A percentile compares a stretch with the other conserved stretches of the same genome.
phyloP scores from a whole-genome alignment of 2,797 vertebrate species.

The Tolypeutes matacus region DNA sequence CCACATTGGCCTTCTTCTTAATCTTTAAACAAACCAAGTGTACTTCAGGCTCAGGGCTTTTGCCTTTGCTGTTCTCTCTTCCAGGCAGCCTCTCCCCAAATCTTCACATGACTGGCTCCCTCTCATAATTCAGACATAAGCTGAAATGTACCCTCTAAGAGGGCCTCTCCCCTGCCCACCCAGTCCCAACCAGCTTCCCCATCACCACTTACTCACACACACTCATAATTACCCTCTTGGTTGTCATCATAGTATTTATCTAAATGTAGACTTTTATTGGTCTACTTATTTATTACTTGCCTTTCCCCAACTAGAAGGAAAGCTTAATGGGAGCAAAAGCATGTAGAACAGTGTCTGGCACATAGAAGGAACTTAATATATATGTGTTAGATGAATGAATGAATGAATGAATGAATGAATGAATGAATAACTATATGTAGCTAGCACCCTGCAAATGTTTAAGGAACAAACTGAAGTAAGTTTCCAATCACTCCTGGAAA shows the following conservation, averaged over 20 bases:
- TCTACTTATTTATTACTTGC: neutral
- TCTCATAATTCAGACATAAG: neutral
- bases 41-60: neutral
- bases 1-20: neutral
- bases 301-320: neutral
- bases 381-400: neutral
- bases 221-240: neutral
- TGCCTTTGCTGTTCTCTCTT: neutral
- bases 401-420: too few species aligned
- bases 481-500: slow-evolving; percentile 11
- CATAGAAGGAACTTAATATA: neutral
- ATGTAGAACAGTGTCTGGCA: neutral
- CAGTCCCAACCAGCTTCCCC: neutral
- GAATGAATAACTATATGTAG: neutral
- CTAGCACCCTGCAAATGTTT: neutral
- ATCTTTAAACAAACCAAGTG: neutral
- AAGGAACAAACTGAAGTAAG: slow-evolving; percentile 51
- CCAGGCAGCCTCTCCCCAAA: neutral
- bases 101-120: neutral
- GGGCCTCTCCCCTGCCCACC: neutral
- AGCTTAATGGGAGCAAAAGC: neutral
- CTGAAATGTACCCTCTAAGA: neutral
- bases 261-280: neutral
- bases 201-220: neutral
- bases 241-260: neutral